Base-by-base conservation (phyloP, 1,140 invertebrate species). In the Stratiolaelaps scimitus region DNA sequence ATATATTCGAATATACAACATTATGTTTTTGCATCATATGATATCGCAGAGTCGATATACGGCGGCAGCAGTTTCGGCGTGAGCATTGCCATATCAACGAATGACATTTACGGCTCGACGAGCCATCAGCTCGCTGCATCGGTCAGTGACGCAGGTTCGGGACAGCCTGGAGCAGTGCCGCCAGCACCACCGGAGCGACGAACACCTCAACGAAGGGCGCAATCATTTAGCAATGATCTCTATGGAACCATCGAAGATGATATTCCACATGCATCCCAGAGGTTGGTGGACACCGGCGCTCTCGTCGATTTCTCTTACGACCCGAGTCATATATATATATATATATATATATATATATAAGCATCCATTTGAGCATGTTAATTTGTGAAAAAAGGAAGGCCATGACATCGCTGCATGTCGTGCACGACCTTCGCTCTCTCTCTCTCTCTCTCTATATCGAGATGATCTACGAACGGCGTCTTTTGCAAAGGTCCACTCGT, bases 171-270 rank as follows among this genome's bases (percentile, higher is more conserved):
- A 26, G 53, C 26, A 19, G 53, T 23, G 4, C 53, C 53, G 23
- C 53, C 53, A 26, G 53, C 53, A 13, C 53, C 53, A 17, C 53
- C 53, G 23, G 53, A 60, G 23, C 26, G 53, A 34, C 53, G 53
- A 60, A 60, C 53, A 29, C 53, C 53, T 26, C 53, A 60, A 26
- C 53, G 53, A 15, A 60, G 53, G 34, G 53, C 53, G 26, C 53
- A 60, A 23, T 60, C 53, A 29, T 60, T 60, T 23, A 60, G 53
- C 26, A 60, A 60, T 10, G 53, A 60, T 60, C 53, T 60, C 53
- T 60, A 60, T 26, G 53, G 53, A 26, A 60, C 53, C 26, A 60
- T 60, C 23, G 53, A 60, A 10, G 53, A 60, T 26, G 53, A 60
- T 60, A 26, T 34, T 26, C 53, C 53, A n/a, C 53, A 26, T 26